A percentile compares a stretch with the other conserved stretches of the same genome.
Conservation (phyloP, 2,113 vertebrate genomes). For the Rhagologus leucostigma region DNA sequence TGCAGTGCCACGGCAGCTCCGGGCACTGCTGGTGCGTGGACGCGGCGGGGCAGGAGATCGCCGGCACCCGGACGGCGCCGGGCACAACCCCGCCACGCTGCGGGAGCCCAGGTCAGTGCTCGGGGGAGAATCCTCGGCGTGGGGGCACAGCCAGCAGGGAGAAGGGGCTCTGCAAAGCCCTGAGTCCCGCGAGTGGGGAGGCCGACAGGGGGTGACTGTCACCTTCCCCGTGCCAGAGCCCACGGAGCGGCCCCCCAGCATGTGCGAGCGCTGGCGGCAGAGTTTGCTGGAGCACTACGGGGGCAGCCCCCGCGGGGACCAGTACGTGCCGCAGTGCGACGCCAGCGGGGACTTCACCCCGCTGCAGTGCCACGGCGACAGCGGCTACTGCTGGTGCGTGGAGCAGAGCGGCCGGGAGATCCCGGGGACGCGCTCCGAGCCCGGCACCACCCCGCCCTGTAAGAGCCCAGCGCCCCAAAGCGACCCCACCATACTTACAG, state of each 20-base stretch:
- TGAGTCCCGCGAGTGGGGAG: rapidly evolving
- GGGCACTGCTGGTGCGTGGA: conserved; percentile 89
- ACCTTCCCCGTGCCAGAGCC: not conserved
- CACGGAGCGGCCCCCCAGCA: conserved; percentile 74
- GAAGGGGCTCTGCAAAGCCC: not conserved
- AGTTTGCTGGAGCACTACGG: conserved; percentile 87
- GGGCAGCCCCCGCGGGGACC: conserved; percentile 76
- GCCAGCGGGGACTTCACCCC: conserved; percentile 77
- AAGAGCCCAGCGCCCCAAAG: conserved; percentile 11
- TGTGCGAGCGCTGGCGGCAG: conserved; percentile 90
- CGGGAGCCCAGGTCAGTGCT: conserved; percentile 68
- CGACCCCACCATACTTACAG: rapidly evolving
- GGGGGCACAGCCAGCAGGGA: not conserved
- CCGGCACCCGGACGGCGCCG: conserved; percentile 73
- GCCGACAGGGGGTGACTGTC: rapidly evolving
- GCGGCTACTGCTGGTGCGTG: conserved; percentile 96
- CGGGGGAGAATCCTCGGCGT: rapidly evolving
- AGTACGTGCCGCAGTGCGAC: conserved; percentile 90
- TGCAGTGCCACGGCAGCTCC: conserved; percentile 81
- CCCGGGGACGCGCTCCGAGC: conserved; percentile 83
- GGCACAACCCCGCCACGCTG: conserved; percentile 64
- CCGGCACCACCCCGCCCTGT: conserved; percentile 85
- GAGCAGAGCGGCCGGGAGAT: conserved; percentile 86
- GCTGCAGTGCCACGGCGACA: conserved; percentile 91
- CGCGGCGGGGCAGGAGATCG: conserved; percentile 70